phyloP scores from a whole-genome alignment of 2,797 vertebrate species.

The Cossypha dichroa region DNA sequence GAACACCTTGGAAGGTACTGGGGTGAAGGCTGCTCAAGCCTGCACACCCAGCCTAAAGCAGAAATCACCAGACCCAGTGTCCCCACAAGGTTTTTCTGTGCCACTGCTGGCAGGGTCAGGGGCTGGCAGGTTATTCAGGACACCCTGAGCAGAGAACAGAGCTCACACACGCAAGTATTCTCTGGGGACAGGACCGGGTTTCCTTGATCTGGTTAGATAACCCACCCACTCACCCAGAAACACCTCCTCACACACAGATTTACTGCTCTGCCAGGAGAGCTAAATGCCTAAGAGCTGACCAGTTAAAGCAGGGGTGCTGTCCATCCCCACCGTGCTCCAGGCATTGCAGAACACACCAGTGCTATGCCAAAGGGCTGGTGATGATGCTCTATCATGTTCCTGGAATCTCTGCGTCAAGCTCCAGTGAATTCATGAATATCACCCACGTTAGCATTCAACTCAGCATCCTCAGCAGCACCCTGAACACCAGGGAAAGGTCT shows the following conservation, averaged over 20 bases:
- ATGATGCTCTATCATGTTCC: background rate
- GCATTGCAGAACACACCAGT: background rate
- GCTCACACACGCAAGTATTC: background rate
- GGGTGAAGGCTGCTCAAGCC: fast-evolving
- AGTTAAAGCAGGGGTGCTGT: background rate
- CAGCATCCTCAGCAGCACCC: background rate
- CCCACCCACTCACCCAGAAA: conserved; percentile 28
- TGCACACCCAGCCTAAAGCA: background rate
- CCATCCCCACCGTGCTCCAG: background rate
- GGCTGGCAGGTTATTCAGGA: background rate
- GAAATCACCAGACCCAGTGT: background rate
- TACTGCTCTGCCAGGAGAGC: background rate
- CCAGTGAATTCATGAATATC: conserved; percentile 1
- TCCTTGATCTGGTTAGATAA: conserved; percentile 41
- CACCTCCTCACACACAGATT: background rate
- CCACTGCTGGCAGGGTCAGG: background rate
- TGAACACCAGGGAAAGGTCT: background rate
- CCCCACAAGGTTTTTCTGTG: fast-evolving
- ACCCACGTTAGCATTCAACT: background rate
- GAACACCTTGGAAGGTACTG: background rate
- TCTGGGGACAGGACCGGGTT: background rate
- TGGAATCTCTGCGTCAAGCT: conserved; percentile 1
- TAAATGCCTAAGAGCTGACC: background rate
- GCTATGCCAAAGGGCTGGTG: background rate
- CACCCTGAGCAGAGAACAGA: background rate